Evolutionary conservation across 2,113 vertebrate species (phyloP), one percentile per base, ranked within the genome.

Genomic region (Hoplias malabaricus): DNA sequence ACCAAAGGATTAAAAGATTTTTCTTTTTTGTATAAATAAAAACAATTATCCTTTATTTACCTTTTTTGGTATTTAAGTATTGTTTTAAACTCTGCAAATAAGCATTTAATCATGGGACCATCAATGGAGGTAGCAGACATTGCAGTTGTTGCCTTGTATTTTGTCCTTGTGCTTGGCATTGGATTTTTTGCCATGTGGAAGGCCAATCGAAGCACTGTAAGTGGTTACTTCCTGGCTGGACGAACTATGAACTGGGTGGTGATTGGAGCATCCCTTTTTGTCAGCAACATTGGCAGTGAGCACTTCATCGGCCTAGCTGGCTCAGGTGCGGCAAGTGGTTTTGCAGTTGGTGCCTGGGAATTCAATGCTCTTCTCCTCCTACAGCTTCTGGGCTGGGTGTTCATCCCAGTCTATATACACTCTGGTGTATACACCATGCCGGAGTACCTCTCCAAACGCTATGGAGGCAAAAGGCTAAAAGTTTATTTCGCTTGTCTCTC

Each of bases 271-370:
- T 99, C 98, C 16, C 93, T 99, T 65, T 99, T 99, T 86, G 98
- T 99, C 89, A 99, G 98, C 92, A 99, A 99, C 93, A 99, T 99
- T 85, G 98, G 98, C 91, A 99, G 98, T 78, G 98, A 99, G 90
- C 98, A 99, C 89, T 99, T 99, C 93, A 98, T 99, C 89, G 98
- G 98, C 86, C 93, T 99, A 81, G 97, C 98, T 78, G 98, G 98
- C 84, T 98, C 98, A 42, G 98, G 98, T 92, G 97, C 98, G 33
- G 98, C 96, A 0, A 98, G 98, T 77, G 98, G 98, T 88, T 98
- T 95, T 91, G 98, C 98, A 76, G 98, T 99, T 63, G 97, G 95
- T 53, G 98, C 98, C 0, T 99, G 98, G 98, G 98, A 99, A 68
- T 97, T 99, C 91, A 99, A 99, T 86, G 96, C 98, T 81, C 93